A percentile compares a stretch with the other conserved stretches of the same genome.
These are phyloP conservation scores for Dysmachus trigonus DNA, from an alignment of 2,888 invertebrate species.

Conservation along the genomic window DNA sequence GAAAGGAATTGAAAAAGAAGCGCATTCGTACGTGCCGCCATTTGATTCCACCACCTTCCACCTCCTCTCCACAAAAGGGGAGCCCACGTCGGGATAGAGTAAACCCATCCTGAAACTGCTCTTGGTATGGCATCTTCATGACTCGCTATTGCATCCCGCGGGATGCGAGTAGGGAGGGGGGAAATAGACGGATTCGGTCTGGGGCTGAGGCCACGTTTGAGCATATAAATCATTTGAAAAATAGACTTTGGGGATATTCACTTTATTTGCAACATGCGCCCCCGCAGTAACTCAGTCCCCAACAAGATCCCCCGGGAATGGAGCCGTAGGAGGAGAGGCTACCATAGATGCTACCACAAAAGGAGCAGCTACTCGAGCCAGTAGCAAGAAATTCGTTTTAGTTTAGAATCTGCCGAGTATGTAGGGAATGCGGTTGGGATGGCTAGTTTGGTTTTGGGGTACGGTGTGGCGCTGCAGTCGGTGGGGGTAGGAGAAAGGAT, in stretches of 20 bases:
- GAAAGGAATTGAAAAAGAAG: constrained; percentile 6
- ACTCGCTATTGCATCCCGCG: not conserved
- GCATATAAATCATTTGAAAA: constrained; percentile 34
- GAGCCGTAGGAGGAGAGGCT: not conserved
- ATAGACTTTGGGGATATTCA: constrained; percentile 33
- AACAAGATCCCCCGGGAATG: not conserved
- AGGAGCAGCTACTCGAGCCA: not conserved
- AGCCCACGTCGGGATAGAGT: not conserved
- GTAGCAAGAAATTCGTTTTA: constrained; percentile 28
- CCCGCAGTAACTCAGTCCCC: not conserved
- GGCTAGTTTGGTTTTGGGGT: constrained; percentile 28
- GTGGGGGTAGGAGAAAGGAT: not conserved
- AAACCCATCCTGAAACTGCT: not conserved
- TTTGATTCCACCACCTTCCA: not conserved
- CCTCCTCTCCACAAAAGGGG: not conserved
- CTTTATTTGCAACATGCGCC: constrained; percentile 28
- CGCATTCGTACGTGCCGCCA: constrained; percentile 24
- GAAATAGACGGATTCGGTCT: not conserved
- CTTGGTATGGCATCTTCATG: not conserved
- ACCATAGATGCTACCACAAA: not conserved
- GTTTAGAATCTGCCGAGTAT: constrained; percentile 7
- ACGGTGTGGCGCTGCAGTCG: not conserved
- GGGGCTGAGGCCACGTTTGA: not conserved
- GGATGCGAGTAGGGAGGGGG: not conserved
- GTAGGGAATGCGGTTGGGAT: constrained; percentile 16